Base-by-base conservation (phyloP, 1,140 invertebrate genomes). In the Aphis gossypii region DNA sequence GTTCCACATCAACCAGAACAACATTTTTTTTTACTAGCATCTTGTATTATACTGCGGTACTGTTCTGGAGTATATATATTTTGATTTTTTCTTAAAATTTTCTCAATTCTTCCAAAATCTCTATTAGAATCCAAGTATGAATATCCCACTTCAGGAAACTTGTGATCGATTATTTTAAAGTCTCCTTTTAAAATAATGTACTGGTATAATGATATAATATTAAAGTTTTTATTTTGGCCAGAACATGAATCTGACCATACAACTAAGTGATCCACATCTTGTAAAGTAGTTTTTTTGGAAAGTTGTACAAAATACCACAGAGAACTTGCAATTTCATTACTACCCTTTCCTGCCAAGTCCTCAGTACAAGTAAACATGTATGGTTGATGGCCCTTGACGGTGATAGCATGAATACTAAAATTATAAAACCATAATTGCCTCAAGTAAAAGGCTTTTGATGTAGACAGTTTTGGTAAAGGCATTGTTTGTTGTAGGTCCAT, bases 401-500 rank as follows among this genome's bases (percentile, higher is more conserved):
- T 38, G 7, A 82, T 82, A 38, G 76, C 18, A 38, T 82, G 76
- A 38, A 82, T 82, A 20, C 76, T 35, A 38, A 82, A 82, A 38
- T 82, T 82, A 20, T 82, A 82, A 82, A 82, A 82, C 76, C 76
- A 82, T 38, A 82, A 38, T 38, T 82, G 76, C 20, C 76, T 35
- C 14, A 82, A 21, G 76, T 82, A 82, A 35, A 35, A 82, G 9
- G 76, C 68, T 8, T 76, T 76, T 35, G 68, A 76, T n/a, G 68
- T 76, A n/a, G 68, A 76, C 5, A 76, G 68, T n/a, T 76, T 76
- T 9, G 68, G 68, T n/a, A 76, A n/a, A n/a, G 68, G 8, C 68
- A 76, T 76, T 76, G 68, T 76, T 76, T 76, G 68, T n/a, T 76
- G 68, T n/a, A 76, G 30, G 11, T 76, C 68, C 68, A 76, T 76